phyloP scores from a whole-genome alignment of 2,888 invertebrate genomes.

The Megamerina dolium region DNA sequence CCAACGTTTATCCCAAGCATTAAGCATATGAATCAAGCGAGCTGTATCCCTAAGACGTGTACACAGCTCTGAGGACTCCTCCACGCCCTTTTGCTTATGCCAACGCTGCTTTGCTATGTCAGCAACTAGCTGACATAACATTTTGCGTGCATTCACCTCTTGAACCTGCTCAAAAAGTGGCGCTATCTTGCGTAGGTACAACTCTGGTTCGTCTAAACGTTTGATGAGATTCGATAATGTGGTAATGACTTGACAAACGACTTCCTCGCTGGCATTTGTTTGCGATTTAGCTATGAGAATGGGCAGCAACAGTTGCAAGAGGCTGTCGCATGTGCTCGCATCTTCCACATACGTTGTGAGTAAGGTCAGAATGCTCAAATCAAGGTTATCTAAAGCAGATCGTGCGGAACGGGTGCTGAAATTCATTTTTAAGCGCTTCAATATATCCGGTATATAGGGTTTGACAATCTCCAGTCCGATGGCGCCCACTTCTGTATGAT shows the following conservation, averaged over 20 bases:
- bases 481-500: conserved; percentile 37
- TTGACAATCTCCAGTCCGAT: conserved; percentile 66
- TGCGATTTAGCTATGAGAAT: conserved; percentile 62
- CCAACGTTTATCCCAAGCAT: conserved; percentile 81
- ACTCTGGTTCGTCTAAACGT: conserved; percentile 59
- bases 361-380: conserved; percentile 67
- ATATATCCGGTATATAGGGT: conserved; percentile 65
- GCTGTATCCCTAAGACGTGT: conserved; percentile 49
- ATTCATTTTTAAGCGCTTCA: conserved; percentile 63
- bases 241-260: conserved; percentile 62
- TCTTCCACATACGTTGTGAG: conserved; percentile 70
- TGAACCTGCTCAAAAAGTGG: conserved; percentile 66
- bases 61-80: conserved; percentile 22
- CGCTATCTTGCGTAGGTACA: conserved; percentile 64
- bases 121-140: conserved; percentile 59
- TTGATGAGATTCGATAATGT: conserved; percentile 71
- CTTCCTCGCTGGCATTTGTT: conserved; percentile 60
- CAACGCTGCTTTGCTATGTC: conserved; percentile 53
- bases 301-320: conserved; percentile 66
- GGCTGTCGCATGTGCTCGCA: conserved; percentile 60
- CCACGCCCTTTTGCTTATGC: conserved; percentile 21
- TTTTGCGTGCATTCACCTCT: conserved; percentile 61
- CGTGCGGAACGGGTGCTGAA: conserved; percentile 55
- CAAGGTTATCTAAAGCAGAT: conserved; percentile 57
- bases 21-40: conserved; percentile 61